Evolutionary conservation across 2,113 vertebrate genomes (phyloP).

Genomic region (Nyctibius bracteatus): DNA sequence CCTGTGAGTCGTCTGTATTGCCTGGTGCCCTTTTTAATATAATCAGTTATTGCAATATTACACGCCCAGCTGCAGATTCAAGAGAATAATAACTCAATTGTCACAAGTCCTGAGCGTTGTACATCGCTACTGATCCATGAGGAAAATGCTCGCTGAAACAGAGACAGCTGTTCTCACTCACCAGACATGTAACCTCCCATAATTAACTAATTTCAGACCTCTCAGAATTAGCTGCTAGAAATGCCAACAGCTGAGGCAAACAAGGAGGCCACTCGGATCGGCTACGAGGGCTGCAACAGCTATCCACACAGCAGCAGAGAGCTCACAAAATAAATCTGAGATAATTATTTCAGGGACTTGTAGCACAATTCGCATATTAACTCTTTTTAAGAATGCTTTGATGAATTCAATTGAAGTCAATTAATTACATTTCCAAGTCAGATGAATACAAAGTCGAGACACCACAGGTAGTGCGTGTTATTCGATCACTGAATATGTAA

Average conservation of each 20-base stretch:
- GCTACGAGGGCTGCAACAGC: background rate
- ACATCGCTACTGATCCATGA: constrained; percentile 12
- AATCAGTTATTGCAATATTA: background rate
- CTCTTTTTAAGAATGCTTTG: constrained; percentile 49
- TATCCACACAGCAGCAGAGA: background rate
- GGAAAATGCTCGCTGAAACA: background rate
- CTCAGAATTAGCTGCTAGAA: constrained; percentile 58
- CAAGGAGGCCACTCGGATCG: constrained; percentile 18
- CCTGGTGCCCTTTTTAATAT: background rate
- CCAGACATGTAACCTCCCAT: background rate
- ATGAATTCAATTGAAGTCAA: constrained; percentile 63
- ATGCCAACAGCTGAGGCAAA: constrained; percentile 62
- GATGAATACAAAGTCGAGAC: constrained; percentile 46
- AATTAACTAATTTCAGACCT: constrained; percentile 61
- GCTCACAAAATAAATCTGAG: constrained; percentile 42
- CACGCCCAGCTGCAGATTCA: background rate
- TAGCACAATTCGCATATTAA: constrained; percentile 51
- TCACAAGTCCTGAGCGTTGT: background rate
- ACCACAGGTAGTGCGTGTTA: constrained; percentile 16
- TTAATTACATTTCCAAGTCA: constrained; percentile 68
- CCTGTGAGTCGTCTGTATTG: background rate
- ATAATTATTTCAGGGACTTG: constrained; percentile 46
- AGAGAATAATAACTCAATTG: background rate
- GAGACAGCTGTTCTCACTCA: constrained; percentile 47
- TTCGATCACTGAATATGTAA: constrained; percentile 37